Conservation (phyloP, 2,888 invertebrate species). For the Epirrhoe alternata region DNA sequence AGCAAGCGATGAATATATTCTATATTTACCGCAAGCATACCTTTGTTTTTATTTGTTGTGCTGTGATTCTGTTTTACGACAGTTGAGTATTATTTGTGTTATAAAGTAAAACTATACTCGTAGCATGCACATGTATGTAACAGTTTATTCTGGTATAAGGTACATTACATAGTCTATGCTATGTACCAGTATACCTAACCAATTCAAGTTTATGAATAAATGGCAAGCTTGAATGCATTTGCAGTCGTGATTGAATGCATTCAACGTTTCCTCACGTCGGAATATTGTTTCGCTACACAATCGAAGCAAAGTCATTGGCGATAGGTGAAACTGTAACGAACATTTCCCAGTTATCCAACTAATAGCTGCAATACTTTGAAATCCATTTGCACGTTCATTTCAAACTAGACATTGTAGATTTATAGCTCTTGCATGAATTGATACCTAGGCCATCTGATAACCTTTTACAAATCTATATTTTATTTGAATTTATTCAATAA, state of each 20-base stretch:
- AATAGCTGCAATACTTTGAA: not conserved
- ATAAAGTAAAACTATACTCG: not conserved
- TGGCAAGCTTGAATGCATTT: not conserved
- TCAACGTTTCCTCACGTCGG: conserved; percentile 4
- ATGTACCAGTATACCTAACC: not conserved
- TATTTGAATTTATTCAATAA: too few relatives aligned
- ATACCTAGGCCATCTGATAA: not conserved
- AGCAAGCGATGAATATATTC: not conserved
- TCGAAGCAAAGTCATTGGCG: not conserved
- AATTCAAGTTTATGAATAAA: not conserved
- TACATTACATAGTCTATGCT: not conserved
- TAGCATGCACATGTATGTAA: too few relatives aligned
- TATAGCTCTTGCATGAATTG: too few relatives aligned
- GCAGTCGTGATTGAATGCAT: not conserved
- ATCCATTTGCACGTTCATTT: not conserved
- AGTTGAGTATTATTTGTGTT: not conserved
- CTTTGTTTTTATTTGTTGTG: not conserved
- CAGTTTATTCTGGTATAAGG: too few relatives aligned
- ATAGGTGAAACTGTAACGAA: not conserved
- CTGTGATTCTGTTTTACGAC: not conserved
- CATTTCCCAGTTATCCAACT: not conserved
- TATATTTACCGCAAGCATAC: not conserved
- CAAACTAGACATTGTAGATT: not conserved
- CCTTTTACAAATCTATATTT: not conserved
- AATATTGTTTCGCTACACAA: conserved; percentile 2